A percentile compares a stretch with the other conserved stretches of the same genome.
phyloP scores from a whole-genome alignment of 2,797 vertebrate genomes.

The Aulostomus chinensis region DNA sequence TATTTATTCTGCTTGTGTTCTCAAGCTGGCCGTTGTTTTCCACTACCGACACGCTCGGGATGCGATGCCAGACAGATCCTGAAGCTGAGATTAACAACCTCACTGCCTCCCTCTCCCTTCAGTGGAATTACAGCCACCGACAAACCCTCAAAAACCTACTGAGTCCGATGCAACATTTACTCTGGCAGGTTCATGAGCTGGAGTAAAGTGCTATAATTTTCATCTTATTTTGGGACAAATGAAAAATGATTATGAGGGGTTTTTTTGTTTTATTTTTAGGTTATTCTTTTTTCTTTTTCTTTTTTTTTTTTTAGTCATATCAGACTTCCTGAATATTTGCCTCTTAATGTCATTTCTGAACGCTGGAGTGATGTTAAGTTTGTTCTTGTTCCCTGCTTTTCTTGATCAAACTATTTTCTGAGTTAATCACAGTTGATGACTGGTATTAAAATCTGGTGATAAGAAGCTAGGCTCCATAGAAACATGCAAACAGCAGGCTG shows the following conservation, averaged over 20 bases:
- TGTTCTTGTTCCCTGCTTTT: slow-evolving; percentile 15
- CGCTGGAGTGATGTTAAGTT: slow-evolving; percentile 32
- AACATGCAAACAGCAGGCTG: slow-evolving; percentile 9
- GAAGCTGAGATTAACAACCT: slow-evolving; percentile 68
- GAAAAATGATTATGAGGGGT: slow-evolving; percentile 40
- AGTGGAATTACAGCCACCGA: slow-evolving; percentile 38
- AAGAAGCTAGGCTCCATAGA: slow-evolving; percentile 31
- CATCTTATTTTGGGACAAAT: slow-evolving; percentile 41
- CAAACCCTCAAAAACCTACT: slow-evolving; percentile 50
- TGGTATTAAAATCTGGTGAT: slow-evolving; percentile 37
- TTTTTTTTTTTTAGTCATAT: slow-evolving; percentile 40
- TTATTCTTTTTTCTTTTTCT: too few species aligned
- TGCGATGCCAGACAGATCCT: slow-evolving; percentile 63
- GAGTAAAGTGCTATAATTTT: slow-evolving; percentile 56
- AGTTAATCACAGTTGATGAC: slow-evolving; percentile 50
- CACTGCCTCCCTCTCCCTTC: slow-evolving; percentile 51
- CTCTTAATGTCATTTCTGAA: slow-evolving; percentile 38
- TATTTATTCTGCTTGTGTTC: slow-evolving; percentile 40
- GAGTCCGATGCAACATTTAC: slow-evolving; percentile 59
- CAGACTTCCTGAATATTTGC: slow-evolving; percentile 46
- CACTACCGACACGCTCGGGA: slow-evolving; percentile 46
- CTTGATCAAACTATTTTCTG: too few species aligned
- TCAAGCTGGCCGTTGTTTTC: slow-evolving; percentile 25
- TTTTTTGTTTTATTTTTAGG: too few species aligned
- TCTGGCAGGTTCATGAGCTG: slow-evolving; percentile 51